Percentiles rank a stretch among this genome's conserved stretches.
phyloP scores from a whole-genome alignment of 2,888 invertebrate genomes.

The Galeopsomyia nigrocyanea region DNA sequence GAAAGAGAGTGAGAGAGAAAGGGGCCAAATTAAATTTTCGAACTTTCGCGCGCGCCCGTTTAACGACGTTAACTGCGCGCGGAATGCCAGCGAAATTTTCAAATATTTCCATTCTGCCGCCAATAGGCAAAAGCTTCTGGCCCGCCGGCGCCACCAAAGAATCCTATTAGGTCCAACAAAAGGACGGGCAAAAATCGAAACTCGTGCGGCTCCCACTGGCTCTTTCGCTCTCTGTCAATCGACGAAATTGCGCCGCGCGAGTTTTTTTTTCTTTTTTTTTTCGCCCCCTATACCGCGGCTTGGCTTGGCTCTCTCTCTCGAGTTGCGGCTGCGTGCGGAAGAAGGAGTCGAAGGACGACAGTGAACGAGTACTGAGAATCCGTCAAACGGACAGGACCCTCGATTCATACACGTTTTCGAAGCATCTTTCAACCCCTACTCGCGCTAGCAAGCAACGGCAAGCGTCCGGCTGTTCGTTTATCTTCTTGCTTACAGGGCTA shows the following conservation, averaged over 20 bases:
- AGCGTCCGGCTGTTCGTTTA: constrained; percentile 33
- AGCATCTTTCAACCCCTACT: constrained; percentile 52
- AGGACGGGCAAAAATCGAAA: constrained; percentile 28
- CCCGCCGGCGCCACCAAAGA: constrained; percentile 15
- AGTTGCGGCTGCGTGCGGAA: neutral
- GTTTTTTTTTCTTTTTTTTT: too few relatives aligned
- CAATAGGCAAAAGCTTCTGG: constrained; percentile 12
- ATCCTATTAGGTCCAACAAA: constrained; percentile 35
- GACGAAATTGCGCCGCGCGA: constrained; percentile 34
- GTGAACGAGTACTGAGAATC: constrained; percentile 56
- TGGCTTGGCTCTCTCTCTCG: too few relatives aligned
- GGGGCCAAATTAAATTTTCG: constrained; percentile 40
- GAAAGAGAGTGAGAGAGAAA: neutral
- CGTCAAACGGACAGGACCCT: constrained; percentile 55
- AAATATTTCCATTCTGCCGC: constrained; percentile 37
- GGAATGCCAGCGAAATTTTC: constrained; percentile 39
- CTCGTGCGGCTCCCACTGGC: neutral
- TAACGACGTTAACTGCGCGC: constrained; percentile 38
- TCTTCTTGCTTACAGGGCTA: constrained; percentile 44
- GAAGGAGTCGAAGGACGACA: constrained; percentile 48
- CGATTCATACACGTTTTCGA: constrained; percentile 58
- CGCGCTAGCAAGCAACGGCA: neutral
- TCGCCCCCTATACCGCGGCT: too few relatives aligned
- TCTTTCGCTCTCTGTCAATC: constrained; percentile 23
- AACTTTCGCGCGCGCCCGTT: constrained; percentile 34